A percentile compares a stretch with the other conserved stretches of the same genome.
Conservation (phyloP, 2,797 vertebrate species). For the Arremon aurantiirostris region DNA sequence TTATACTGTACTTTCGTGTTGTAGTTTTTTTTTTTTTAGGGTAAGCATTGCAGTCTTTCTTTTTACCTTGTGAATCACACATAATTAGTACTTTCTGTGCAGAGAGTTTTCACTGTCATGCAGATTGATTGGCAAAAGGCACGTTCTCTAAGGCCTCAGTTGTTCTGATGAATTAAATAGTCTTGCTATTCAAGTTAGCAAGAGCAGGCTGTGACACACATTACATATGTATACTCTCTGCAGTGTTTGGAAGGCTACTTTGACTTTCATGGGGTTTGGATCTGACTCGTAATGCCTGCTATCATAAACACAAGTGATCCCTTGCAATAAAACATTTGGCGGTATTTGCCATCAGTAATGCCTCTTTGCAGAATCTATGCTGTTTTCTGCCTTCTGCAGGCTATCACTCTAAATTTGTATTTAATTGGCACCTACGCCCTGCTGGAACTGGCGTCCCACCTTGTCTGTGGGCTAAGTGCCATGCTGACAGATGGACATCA, state of each 20-base stretch:
- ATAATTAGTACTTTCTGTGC: conserved; percentile 51
- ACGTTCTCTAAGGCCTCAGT: background rate
- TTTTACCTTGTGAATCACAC: conserved; percentile 33
- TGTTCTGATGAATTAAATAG: conserved; percentile 20
- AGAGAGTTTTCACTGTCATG: conserved; percentile 21
- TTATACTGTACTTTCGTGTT: background rate
- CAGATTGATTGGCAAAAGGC: conserved; percentile 11
- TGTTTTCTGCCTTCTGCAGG: conserved; percentile 66
- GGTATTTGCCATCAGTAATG: conserved; percentile 37
- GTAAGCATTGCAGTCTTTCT: background rate
- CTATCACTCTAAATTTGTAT: conserved; percentile 64
- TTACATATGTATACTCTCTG: background rate
- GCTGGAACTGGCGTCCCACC: background rate
- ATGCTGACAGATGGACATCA: conserved; percentile 69
- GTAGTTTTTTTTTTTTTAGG: background rate
- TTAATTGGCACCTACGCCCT: conserved; percentile 55
- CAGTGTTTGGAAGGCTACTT: background rate
- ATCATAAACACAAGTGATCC: conserved; percentile 58
- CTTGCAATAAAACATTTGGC: conserved; percentile 64
- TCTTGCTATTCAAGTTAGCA: background rate
- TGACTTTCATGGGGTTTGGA: conserved; percentile 9
- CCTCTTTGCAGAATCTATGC: conserved; percentile 35
- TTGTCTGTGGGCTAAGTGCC: conserved; percentile 64
- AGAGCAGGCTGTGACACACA: background rate
- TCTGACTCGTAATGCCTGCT: background rate